Evolutionary conservation across 2,888 invertebrate genomes (phyloP).

Genomic region (Amphipyra tragopoginis): DNA sequence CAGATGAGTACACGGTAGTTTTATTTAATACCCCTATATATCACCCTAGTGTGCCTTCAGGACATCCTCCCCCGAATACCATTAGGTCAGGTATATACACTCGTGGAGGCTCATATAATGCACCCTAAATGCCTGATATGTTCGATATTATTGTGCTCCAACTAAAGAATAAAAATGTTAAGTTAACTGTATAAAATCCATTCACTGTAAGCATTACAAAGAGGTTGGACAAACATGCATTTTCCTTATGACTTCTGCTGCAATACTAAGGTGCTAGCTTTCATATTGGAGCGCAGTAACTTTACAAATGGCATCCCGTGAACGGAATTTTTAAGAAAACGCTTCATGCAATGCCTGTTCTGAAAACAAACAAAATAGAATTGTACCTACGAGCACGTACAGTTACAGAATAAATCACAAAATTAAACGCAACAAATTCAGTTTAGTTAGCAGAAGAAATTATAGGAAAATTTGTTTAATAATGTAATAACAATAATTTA

Average conservation of each 20-base stretch:
- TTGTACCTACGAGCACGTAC: slow-evolving; percentile 3
- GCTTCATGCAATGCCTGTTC: not conserved
- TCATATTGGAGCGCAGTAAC: not conserved
- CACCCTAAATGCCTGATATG: no score
- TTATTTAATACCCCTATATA: no score
- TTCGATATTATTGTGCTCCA: no score
- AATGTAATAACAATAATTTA: no score
- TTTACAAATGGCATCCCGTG: not conserved
- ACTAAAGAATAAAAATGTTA: no score
- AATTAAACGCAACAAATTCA: not conserved
- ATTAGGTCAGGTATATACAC: no score
- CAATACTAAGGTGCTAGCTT: not conserved
- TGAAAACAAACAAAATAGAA: slow-evolving; percentile 5
- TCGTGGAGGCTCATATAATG: no score
- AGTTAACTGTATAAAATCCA: not conserved
- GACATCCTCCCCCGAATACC: no score
- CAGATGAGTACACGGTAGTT: no score
- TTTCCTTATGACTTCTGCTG: slow-evolving; percentile 1
- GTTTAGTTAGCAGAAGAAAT: not conserved
- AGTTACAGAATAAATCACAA: not conserved
- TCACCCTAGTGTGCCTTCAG: no score
- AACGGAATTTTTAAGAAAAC: slow-evolving; percentile 6
- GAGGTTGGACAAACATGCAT: not conserved
- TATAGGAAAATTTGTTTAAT: no score
- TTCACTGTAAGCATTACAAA: slow-evolving; percentile 11